These are phyloP conservation scores for Ecliptopera silaceata DNA, from an alignment of 2,888 invertebrate species.

Conservation along the genomic window DNA sequence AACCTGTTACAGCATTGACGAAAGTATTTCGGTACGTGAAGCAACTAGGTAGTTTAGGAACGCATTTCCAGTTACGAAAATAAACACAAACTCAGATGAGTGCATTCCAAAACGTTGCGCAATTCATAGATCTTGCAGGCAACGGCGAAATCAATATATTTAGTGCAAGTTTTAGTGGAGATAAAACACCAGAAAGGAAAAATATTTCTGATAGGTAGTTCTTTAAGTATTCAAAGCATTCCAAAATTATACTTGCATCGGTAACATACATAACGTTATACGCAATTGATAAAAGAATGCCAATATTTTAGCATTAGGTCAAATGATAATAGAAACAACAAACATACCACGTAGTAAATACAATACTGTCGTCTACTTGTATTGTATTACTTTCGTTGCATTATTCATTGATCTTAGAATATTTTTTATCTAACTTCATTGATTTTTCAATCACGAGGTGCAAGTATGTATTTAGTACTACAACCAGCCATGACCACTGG, in stretches of 20 bases:
- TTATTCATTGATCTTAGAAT: background rate
- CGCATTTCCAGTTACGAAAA: constrained; percentile 36
- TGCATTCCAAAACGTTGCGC: constrained; percentile 13
- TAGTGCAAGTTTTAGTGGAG: background rate
- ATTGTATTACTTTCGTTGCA: background rate
- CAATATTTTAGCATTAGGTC: constrained; percentile 1
- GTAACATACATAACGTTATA: too few relatives aligned
- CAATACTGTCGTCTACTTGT: background rate
- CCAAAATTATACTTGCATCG: background rate
- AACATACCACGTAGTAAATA: background rate
- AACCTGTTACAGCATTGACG: constrained; percentile 67
- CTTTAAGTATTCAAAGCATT: too few relatives aligned
- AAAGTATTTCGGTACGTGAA: constrained; percentile 57
- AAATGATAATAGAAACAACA: constrained; percentile 3
- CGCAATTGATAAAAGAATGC: too few relatives aligned
- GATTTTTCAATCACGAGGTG: constrained; percentile 39
- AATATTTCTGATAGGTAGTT: too few relatives aligned
- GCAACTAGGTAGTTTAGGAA: constrained; percentile 34
- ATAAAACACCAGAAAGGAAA: background rate
- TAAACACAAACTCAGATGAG: constrained; percentile 20
- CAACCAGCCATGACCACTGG: constrained; percentile 74
- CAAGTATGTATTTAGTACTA: constrained; percentile 64
- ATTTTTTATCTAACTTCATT: constrained; percentile 3
- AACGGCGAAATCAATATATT: constrained; percentile 1
- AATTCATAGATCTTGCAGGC: background rate